A percentile compares a stretch with the other conserved stretches of the same genome.
These are phyloP conservation scores for Philereme vetulata DNA, from an alignment of 2,888 invertebrate genomes.

Conservation along the genomic window DNA sequence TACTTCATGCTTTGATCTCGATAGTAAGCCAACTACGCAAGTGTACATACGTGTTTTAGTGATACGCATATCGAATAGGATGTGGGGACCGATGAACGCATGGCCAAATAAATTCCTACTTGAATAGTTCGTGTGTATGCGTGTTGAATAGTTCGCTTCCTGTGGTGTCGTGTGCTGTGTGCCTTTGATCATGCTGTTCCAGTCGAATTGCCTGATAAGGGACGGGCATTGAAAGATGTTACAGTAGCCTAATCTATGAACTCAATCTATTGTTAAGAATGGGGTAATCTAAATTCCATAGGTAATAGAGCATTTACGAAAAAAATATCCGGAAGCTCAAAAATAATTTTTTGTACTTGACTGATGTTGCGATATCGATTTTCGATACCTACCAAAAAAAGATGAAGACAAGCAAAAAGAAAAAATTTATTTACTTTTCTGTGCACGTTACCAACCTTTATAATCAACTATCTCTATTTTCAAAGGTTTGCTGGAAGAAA, in stretches of 20 bases:
- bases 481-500: too few species aligned
- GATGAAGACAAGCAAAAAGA: too few species aligned
- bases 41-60: conserved; percentile 25
- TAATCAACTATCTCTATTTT: too few species aligned
- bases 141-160: conserved; percentile 53
- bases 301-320: not conserved
- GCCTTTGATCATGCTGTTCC: conserved; percentile 50
- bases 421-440: too few species aligned
- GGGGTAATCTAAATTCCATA: conserved; percentile 29
- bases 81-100: conserved; percentile 39
- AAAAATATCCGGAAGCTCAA: too few species aligned
- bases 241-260: conserved; percentile 49
- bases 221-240: conserved; percentile 48
- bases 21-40: conserved; percentile 8
- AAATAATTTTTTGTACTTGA: too few species aligned
- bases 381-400: too few species aligned
- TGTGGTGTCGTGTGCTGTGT: conserved; percentile 46
- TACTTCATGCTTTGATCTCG: conserved; percentile 11
- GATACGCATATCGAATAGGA: conserved; percentile 31
- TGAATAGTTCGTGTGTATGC: conserved; percentile 36
- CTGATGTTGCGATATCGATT: too few species aligned
- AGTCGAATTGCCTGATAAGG: conserved; percentile 61
- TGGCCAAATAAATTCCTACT: conserved; percentile 48
- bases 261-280: conserved; percentile 30
- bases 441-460: too few species aligned